Evolutionary conservation across 2,888 invertebrate genomes (phyloP).

Genomic region (Campoletis raptor): DNA sequence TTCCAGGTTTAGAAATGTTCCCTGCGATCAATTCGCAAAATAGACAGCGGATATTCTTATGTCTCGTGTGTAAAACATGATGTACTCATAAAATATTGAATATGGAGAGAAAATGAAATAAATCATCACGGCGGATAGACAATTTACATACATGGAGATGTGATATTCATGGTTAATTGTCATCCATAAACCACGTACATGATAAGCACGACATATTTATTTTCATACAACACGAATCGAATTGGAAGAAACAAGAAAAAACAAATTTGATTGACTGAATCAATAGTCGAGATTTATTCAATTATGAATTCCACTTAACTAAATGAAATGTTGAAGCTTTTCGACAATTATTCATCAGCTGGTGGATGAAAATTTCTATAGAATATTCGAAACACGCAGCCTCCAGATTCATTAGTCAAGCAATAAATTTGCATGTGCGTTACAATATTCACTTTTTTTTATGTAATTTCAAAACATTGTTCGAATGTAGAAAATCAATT

Average conservation of each 20-base stretch:
- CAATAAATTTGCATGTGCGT: neutral
- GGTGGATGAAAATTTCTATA: neutral
- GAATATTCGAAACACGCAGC: neutral
- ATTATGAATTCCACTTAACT: neutral
- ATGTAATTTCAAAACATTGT: too few relatives aligned
- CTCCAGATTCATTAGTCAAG: neutral
- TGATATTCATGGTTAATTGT: neutral
- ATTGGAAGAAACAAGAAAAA: neutral
- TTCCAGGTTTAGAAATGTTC: neutral
- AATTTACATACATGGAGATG: neutral
- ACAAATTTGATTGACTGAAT: neutral
- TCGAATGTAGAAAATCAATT: neutral
- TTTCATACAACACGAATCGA: neutral
- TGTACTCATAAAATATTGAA: neutral
- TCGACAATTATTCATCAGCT: neutral
- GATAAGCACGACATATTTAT: neutral
- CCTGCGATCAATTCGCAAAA: slow-evolving; percentile 16
- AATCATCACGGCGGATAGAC: neutral
- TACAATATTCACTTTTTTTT: neutral
- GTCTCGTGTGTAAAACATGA: neutral
- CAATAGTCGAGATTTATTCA: neutral
- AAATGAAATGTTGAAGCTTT: neutral
- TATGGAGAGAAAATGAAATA: neutral
- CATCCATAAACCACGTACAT: neutral
- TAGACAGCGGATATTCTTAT: neutral